Conservation (phyloP, 2,888 invertebrate genomes). For the Ceramica pisi region DNA sequence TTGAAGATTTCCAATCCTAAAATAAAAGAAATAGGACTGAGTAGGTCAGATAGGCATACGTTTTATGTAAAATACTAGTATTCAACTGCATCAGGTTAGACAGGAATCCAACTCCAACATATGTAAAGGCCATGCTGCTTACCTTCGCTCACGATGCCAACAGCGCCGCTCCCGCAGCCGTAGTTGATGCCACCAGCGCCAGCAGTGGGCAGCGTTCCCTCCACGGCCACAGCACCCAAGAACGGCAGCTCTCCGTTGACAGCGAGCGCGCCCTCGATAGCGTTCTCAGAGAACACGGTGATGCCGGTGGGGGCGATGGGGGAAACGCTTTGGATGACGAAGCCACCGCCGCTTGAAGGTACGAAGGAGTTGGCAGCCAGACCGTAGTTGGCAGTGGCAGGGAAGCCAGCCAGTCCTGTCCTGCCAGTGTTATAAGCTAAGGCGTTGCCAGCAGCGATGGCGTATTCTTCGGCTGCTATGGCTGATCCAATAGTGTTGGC, state of each 20-base stretch:
- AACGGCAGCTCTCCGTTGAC: conserved; percentile 69
- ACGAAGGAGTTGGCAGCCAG: conserved; percentile 31
- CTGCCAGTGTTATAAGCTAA: conserved; percentile 37
- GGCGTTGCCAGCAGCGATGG: conserved; percentile 16
- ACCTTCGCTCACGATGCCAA: conserved; percentile 70
- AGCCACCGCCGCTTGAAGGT: conserved; percentile 63
- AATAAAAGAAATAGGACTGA: no score
- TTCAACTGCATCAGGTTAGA: no score
- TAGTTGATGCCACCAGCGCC: conserved; percentile 74
- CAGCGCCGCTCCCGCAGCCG: conserved; percentile 72
- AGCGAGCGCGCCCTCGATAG: conserved; percentile 64
- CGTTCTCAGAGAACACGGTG: conserved; percentile 68
- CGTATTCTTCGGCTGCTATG: conserved; percentile 47
- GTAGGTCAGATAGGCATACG: no score
- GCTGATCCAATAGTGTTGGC: conserved; percentile 21
- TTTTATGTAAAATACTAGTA: no score
- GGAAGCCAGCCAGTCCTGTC: conserved; percentile 19
- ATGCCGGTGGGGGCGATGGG: conserved; percentile 73
- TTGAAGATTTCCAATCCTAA: no score
- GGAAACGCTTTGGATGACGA: conserved; percentile 68
- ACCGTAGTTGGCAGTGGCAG: conserved; percentile 30
- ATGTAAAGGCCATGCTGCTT: background rate
- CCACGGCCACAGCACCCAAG: conserved; percentile 65
- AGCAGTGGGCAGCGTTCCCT: conserved; percentile 67
- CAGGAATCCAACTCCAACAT: no score